Evolutionary conservation across 1,140 invertebrate genomes (phyloP), one percentile per base, ranked within the genome.

Genomic region (Procambarus clarkii): DNA sequence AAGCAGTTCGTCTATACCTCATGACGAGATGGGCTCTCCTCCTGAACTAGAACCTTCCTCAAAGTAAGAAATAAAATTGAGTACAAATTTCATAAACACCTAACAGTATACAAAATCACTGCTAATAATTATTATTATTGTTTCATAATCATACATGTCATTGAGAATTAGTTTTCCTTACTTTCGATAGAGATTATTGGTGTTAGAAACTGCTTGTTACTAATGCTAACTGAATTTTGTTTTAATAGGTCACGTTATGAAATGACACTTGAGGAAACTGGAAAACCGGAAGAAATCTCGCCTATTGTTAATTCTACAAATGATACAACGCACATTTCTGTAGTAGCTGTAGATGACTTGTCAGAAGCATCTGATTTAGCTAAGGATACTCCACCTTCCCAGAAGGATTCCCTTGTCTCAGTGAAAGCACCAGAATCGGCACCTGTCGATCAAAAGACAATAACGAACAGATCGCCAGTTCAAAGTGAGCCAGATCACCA

Each of bases 11-110:
- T 88, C 92, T 80, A 92, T 88, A 34, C 92, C 88, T 58, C 80
- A 95, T 95, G 58, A 94, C 93, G 80, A 94, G 94, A 71, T 50
- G 21, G 87, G 81, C 54, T 34, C 71, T 45, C 80, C 79, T 21
- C 80, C 86, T 69, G 89, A 85, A 50, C 76, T 82, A 45, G n/a
- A 87, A 44, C 5, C 84, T 34, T 8, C 85, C 45, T 60, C 85
- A 24, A n/a, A 79, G 85, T 86, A 81, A 91, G 82, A 24, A 60
- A n/a, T 71, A 18, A 24, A 24, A 34, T 34, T 34, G 0, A 34
- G 34, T 34, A 34, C 34, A 34, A 34, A 34, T 34, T 34, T 34
- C 34, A 34, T 34, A 34, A 34, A 34, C 34, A 34, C 34, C 34
- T 34, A 34, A 34, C 34, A 34, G 34, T 34, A 34, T 34, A 34